These are phyloP conservation scores for Xerus inauris DNA, from an alignment of 2,113 vertebrate species.

Conservation along the genomic window DNA sequence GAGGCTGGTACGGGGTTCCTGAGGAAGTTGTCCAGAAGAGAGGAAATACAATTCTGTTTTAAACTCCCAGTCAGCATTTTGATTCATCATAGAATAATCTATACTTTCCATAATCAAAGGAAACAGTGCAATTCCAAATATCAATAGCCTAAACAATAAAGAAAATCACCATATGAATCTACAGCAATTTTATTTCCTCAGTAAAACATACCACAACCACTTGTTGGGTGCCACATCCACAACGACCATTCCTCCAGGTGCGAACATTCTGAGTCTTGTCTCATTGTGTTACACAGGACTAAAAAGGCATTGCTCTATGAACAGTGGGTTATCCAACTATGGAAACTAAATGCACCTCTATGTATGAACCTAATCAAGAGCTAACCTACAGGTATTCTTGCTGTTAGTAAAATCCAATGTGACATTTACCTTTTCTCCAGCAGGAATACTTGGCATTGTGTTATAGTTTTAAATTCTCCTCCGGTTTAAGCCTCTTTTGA, in stretches of 20 bases:
- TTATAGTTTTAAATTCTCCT: not conserved
- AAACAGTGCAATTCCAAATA: slow-evolving; percentile 87
- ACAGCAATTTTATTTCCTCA: not conserved
- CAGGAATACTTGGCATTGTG: not conserved
- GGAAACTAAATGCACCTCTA: not conserved
- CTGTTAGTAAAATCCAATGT: not conserved
- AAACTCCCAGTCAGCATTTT: slow-evolving; percentile 86
- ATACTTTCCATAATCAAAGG: slow-evolving; percentile 83
- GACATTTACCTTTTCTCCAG: not conserved
- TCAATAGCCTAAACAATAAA: slow-evolving; percentile 86
- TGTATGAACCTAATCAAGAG: not conserved
- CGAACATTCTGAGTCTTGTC: not conserved
- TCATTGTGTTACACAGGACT: too few species aligned
- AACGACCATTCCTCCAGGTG: not conserved
- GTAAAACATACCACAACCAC: not conserved
- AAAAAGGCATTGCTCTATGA: not conserved
- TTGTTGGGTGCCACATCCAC: not conserved
- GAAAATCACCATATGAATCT: slow-evolving; percentile 9
- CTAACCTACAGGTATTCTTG: not conserved
- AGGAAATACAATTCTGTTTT: slow-evolving; percentile 90
- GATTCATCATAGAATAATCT: slow-evolving; percentile 71
- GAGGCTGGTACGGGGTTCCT: slow-evolving; percentile 87
- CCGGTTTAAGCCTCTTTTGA: not conserved
- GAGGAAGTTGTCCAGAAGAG: slow-evolving; percentile 81
- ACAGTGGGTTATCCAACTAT: not conserved